A percentile compares a stretch with the other conserved stretches of the same genome.
Conservation (phyloP, 1,140 invertebrate species). For the Pseudomyrmex pallidus region DNA sequence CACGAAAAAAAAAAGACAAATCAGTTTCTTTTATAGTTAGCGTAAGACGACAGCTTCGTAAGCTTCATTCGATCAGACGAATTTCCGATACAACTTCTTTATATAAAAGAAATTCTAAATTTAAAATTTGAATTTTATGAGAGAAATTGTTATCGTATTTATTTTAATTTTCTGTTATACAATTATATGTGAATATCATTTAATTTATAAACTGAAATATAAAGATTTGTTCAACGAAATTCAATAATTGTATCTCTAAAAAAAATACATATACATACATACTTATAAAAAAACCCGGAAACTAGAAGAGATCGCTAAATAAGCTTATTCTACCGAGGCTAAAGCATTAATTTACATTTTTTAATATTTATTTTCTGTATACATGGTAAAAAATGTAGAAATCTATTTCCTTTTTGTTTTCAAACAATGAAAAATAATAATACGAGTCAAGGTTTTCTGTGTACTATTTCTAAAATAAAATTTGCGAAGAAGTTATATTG, state of each 20-base stretch:
- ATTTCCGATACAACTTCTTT: constrained; percentile 20
- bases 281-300: no score
- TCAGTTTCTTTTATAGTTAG: constrained; percentile 3
- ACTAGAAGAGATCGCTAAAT: no score
- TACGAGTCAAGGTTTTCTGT: no score
- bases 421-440: not conserved
- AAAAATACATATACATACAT: no score
- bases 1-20: not conserved
- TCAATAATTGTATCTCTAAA: no score
- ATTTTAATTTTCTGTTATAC: not conserved
- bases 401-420: not conserved
- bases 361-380: not conserved
- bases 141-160: not conserved
- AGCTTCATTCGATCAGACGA: constrained; percentile 15
- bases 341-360: no score
- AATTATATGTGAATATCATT: not conserved
- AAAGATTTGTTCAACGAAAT: no score
- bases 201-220: no score
- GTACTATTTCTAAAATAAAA: not conserved
- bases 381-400: not conserved
- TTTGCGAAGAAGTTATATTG: constrained; percentile 36
- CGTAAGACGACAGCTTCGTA: constrained; percentile 42
- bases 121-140: not conserved
- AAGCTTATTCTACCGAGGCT: no score
- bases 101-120: constrained; percentile 3